Percentiles rank a stretch among this genome's conserved stretches.
Conservation (phyloP, 2,797 vertebrate genomes). For the Oryzias sinensis region DNA sequence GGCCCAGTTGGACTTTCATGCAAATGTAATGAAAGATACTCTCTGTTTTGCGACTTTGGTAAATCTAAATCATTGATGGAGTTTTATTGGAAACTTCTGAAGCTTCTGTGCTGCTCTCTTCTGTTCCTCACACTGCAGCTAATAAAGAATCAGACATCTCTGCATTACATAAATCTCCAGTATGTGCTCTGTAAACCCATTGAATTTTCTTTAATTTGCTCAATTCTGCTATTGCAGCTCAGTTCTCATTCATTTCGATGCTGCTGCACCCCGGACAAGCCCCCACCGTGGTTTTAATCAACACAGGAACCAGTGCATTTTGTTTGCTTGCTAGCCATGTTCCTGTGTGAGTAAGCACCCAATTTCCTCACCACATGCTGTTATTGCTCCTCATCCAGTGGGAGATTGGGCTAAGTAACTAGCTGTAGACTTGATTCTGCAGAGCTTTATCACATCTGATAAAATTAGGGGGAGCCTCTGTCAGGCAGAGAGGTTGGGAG, state of each 20-base stretch:
- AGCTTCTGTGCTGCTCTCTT: background rate
- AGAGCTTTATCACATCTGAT: conserved; percentile 78
- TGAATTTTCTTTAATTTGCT: conserved; percentile 20
- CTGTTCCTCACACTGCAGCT: background rate
- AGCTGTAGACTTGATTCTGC: conserved; percentile 73
- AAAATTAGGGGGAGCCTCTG: conserved; percentile 65
- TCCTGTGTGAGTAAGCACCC: conserved; percentile 67
- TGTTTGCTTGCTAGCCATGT: conserved; percentile 59
- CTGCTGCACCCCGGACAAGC: conserved; percentile 2
- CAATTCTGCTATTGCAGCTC: background rate
- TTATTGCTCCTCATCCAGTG: conserved; percentile 73
- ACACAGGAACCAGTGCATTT: conserved; percentile 34
- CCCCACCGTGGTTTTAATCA: conserved; percentile 31
- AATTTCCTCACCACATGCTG: conserved; percentile 62
- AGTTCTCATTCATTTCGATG: background rate
- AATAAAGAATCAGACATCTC: conserved; percentile 1
- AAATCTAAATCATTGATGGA: conserved; percentile 4
- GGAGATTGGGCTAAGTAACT: conserved; percentile 76
- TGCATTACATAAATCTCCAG: conserved; percentile 5
- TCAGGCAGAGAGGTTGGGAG: conserved; percentile 41
- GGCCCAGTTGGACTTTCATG: conserved; percentile 39
- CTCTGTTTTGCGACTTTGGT: conserved; percentile 27
- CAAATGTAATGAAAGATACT: conserved; percentile 43
- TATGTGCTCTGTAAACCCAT: conserved; percentile 9
- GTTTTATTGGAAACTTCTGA: conserved; percentile 6